phyloP scores from a whole-genome alignment of 2,113 vertebrate genomes.

The Halcyon malimbica region DNA sequence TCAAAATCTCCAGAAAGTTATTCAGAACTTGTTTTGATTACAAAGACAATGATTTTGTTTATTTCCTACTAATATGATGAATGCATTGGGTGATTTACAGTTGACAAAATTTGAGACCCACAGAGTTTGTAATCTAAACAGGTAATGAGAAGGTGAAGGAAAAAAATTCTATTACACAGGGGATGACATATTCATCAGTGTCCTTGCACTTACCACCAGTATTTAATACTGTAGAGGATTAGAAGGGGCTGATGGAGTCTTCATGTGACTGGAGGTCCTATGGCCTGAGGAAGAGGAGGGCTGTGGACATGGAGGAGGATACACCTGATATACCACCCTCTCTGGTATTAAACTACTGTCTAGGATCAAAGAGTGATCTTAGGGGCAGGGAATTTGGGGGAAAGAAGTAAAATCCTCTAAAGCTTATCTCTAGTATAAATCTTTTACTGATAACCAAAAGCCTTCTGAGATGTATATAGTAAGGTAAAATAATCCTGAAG shows the following conservation, averaged over 20 bases:
- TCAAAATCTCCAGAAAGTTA: background rate
- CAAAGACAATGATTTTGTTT: background rate
- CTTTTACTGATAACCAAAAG: background rate
- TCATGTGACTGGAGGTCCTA: background rate
- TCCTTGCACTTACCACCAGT: background rate
- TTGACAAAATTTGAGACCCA: background rate
- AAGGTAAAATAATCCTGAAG: background rate
- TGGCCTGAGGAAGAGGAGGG: background rate
- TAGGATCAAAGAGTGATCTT: background rate
- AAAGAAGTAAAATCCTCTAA: background rate
- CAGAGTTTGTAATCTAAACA: background rate
- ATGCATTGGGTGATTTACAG: background rate
- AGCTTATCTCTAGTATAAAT: background rate
- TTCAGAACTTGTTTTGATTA: background rate
- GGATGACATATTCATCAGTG: background rate
- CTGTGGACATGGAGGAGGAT: background rate
- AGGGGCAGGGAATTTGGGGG: background rate
- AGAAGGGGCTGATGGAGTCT: background rate
- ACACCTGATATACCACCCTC: background rate
- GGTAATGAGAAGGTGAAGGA: background rate
- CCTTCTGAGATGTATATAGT: background rate
- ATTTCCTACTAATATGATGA: accelerated
- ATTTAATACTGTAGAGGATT: background rate
- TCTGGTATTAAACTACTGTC: background rate
- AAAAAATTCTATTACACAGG: background rate